These are phyloP conservation scores for Calosoma granatense DNA, from an alignment of 1,140 invertebrate species.

Conservation along the genomic window DNA sequence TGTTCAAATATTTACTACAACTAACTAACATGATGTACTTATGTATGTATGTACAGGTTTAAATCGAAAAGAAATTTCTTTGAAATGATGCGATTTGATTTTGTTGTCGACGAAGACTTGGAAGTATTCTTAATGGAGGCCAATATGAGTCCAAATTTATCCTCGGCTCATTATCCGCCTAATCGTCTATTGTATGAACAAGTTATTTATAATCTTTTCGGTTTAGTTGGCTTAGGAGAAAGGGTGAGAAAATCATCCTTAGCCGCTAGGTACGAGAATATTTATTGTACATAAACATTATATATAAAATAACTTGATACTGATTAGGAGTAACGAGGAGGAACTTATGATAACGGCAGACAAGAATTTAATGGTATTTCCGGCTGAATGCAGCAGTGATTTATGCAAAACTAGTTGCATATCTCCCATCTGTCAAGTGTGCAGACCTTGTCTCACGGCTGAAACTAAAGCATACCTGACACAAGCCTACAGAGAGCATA, in stretches of 20 bases:
- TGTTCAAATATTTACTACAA: constrained; percentile 1
- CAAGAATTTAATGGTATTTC: constrained; percentile 70
- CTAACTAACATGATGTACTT: background rate
- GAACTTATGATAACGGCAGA: constrained; percentile 61
- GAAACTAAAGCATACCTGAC: constrained; percentile 48
- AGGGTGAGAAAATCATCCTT: constrained; percentile 34
- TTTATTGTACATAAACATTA: constrained; percentile 8
- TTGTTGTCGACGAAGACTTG: constrained; percentile 80
- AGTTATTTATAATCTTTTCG: constrained; percentile 78
- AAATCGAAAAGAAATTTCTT: constrained; percentile 70
- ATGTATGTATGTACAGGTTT: constrained; percentile 23
- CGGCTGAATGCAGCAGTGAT: constrained; percentile 53
- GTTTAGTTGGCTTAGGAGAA: constrained; percentile 64
- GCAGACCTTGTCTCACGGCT: constrained; percentile 61
- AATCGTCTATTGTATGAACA: constrained; percentile 89
- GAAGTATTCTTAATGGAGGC: constrained; percentile 89
- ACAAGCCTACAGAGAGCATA: constrained; percentile 66
- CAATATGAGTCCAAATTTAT: constrained; percentile 97
- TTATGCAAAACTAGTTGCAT: constrained; percentile 53
- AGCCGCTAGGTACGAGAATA: constrained; percentile 31
- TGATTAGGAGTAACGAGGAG: constrained; percentile 35
- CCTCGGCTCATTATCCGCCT: constrained; percentile 80
- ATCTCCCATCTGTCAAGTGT: constrained; percentile 61
- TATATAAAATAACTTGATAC: constrained; percentile 14
- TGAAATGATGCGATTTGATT: constrained; percentile 89